Conservation (phyloP, 2,888 invertebrate species). For the Phyto melanocephala region DNA sequence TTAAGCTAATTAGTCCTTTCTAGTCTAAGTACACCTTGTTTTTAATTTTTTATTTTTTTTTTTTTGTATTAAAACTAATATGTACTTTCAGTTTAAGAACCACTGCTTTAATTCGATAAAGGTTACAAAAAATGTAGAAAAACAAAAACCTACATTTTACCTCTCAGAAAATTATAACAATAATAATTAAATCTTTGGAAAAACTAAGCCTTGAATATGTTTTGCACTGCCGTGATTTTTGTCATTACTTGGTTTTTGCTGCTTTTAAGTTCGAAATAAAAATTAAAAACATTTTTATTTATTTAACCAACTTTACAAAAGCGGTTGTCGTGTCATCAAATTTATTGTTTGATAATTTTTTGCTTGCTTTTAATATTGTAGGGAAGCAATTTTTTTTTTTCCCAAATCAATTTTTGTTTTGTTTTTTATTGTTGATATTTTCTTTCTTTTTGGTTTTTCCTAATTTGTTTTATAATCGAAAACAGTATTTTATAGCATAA, state of each 20-base stretch:
- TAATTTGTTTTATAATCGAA: slow-evolving; percentile 3
- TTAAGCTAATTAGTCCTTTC: no score
- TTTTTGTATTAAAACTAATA: no score
- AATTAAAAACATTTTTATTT: not conserved
- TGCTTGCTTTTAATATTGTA: not conserved
- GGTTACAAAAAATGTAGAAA: no score
- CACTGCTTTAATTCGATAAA: no score
- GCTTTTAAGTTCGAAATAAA: not conserved
- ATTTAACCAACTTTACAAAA: not conserved
- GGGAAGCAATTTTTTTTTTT: not conserved
- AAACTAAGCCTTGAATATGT: not conserved
- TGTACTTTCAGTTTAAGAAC: no score
- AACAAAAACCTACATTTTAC: not conserved
- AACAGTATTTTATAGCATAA: slow-evolving; percentile 15
- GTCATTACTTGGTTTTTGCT: not conserved
- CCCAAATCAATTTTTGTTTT: not conserved
- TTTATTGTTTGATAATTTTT: slow-evolving; percentile 10
- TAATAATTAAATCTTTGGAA: not conserved
- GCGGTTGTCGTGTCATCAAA: slow-evolving; percentile 24
- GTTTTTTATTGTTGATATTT: not conserved
- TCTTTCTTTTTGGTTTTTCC: not conserved
- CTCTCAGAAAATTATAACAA: not conserved
- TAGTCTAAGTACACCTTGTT: no score
- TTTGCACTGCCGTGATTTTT: no score
- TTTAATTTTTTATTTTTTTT: no score